Percentiles rank a stretch among this genome's conserved stretches.
phyloP scores from a whole-genome alignment of 2,797 vertebrate genomes.

The Gymnoscopelus microlampas region DNA sequence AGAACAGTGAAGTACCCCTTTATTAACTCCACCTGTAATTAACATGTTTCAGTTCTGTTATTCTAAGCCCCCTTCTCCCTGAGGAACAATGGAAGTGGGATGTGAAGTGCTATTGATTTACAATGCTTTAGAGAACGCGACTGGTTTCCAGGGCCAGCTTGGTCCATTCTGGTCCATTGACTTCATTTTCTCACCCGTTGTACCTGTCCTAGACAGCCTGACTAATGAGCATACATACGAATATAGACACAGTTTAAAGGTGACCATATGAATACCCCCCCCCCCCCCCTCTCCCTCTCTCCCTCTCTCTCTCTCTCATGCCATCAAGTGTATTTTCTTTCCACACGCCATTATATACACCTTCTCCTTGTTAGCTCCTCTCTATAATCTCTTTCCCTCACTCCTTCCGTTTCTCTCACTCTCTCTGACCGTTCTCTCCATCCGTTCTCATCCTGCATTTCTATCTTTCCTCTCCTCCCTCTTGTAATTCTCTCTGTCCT shows the following conservation, averaged over 20 bases:
- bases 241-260: not conserved
- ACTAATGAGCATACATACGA: not conserved
- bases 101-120: too few species aligned
- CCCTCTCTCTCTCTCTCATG: not conserved
- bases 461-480: constrained; percentile 1
- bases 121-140: not conserved
- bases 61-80: too few species aligned
- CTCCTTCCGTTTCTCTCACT: too few species aligned
- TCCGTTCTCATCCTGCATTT: not conserved
- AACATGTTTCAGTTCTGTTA: too few species aligned
- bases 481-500: constrained; percentile 9
- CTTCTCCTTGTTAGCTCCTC: too few species aligned
- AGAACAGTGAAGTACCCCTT: too few species aligned
- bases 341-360: too few species aligned
- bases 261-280: not conserved
- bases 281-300: not conserved
- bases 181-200: not conserved
- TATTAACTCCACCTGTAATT: too few species aligned
- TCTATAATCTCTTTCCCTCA: too few species aligned
- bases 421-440: too few species aligned
- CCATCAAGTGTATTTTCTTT: too few species aligned
- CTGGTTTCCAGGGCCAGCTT: not conserved
- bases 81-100: too few species aligned
- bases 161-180: not conserved
- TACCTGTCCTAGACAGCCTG: not conserved